These are phyloP conservation scores for Podarcis lilfordi DNA, from an alignment of 2,797 vertebrate species.

Conservation along the genomic window DNA sequence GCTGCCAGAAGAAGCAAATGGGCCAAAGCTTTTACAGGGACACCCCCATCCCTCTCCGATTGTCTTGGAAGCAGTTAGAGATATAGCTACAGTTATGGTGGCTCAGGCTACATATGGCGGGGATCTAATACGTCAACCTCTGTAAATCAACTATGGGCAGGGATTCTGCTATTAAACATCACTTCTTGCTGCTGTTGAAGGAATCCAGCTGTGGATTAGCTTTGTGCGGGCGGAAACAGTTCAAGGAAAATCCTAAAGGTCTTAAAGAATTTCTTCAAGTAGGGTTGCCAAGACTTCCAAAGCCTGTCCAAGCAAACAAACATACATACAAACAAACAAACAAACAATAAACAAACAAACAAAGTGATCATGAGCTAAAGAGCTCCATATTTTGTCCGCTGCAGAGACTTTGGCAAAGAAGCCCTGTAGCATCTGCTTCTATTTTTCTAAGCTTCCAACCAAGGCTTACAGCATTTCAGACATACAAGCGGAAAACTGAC, in stretches of 20 bases:
- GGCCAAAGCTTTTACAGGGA: background rate
- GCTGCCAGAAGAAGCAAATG: background rate
- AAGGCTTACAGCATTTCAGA: conserved; percentile 54
- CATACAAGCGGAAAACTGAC: conserved; percentile 46
- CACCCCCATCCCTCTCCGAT: too few species aligned
- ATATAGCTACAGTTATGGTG: background rate
- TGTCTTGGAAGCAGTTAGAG: background rate
- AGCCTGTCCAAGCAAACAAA: background rate
- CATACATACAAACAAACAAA: too few species aligned
- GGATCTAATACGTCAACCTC: background rate
- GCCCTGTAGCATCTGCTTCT: conserved; percentile 40
- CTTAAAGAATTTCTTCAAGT: background rate
- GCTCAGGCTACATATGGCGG: background rate
- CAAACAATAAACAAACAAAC: too few species aligned
- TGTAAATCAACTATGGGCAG: background rate
- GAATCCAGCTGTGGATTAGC: background rate
- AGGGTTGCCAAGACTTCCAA: background rate
- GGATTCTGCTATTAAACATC: background rate
- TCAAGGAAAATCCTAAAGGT: background rate
- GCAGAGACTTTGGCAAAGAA: conserved; percentile 9
- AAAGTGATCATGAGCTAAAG: background rate
- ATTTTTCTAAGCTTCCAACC: conserved; percentile 48
- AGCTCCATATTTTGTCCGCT: background rate
- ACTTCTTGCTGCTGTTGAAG: background rate
- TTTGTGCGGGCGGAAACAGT: background rate